A percentile compares a stretch with the other conserved stretches of the same genome.
These are phyloP conservation scores for Phrynocephalus guinanensis DNA, from an alignment of 2,797 vertebrate species.

Conservation along the genomic window DNA sequence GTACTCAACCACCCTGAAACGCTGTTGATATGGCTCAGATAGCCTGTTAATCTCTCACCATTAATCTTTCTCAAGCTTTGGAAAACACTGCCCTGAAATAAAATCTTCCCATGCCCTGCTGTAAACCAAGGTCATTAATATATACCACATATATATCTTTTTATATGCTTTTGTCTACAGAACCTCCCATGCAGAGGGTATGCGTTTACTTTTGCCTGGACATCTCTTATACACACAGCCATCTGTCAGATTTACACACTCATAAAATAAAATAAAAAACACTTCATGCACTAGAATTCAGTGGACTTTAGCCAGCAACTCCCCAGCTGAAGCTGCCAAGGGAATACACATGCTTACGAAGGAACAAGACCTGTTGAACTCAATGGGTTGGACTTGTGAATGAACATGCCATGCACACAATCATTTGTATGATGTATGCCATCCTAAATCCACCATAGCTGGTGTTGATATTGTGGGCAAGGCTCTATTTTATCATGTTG, in stretches of 20 bases:
- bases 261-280: neutral
- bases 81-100: neutral
- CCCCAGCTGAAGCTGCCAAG: neutral
- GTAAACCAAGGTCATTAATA: slow-evolving; percentile 12
- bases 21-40: neutral
- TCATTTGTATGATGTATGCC: neutral
- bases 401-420: neutral
- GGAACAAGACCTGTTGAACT: neutral
- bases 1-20: neutral
- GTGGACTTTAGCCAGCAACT: neutral
- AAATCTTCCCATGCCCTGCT: slow-evolving; percentile 10
- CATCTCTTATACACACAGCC: neutral
- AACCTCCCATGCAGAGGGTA: neutral
- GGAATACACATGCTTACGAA: neutral
- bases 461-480: neutral
- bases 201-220: neutral
- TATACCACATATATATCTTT: neutral
- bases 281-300: neutral
- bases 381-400: neutral
- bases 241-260: neutral
- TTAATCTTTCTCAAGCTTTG: slow-evolving; percentile 25
- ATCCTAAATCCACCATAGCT: neutral
- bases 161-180: neutral
- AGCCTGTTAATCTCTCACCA: neutral
- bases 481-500: neutral